Evolutionary conservation across 2,113 vertebrate genomes (phyloP).

Genomic region (Haemorhous mexicanus): DNA sequence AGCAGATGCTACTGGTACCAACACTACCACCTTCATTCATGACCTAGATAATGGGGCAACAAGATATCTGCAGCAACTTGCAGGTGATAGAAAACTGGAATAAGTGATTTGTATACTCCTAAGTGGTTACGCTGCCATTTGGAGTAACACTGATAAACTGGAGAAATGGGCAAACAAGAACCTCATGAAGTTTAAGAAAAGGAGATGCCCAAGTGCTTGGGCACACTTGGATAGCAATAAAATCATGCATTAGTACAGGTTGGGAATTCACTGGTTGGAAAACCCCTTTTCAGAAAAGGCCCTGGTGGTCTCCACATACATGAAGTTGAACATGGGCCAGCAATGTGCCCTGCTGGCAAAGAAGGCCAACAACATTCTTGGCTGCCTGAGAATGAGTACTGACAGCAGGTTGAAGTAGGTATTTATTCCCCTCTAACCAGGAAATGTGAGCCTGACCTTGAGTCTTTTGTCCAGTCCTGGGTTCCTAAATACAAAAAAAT

Average conservation of each 20-base stretch:
- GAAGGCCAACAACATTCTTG: not conserved
- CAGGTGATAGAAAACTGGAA: not conserved
- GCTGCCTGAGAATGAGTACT: not conserved
- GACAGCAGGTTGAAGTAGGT: not conserved
- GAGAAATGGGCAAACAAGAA: not conserved
- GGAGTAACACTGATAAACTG: not conserved
- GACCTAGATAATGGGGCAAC: not conserved
- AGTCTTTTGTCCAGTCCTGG: not conserved
- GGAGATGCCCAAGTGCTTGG: not conserved
- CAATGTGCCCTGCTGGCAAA: not conserved
- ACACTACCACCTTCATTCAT: not conserved
- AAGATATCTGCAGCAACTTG: not conserved
- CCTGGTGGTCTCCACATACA: not conserved
- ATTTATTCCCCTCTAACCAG: not conserved
- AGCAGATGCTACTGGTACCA: not conserved
- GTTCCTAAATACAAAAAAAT: not conserved
- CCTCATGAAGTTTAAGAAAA: not conserved
- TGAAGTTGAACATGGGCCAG: not conserved
- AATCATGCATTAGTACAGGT: not conserved
- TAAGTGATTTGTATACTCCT: not conserved
- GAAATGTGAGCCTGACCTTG: not conserved
- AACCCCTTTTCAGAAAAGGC: not conserved
- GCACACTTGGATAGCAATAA: not conserved
- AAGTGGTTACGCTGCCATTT: not conserved
- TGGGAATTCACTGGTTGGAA: not conserved